Evolutionary conservation across 2,797 vertebrate genomes (phyloP), one percentile per base, ranked within the genome.

Genomic region (Ceryle rudis): DNA sequence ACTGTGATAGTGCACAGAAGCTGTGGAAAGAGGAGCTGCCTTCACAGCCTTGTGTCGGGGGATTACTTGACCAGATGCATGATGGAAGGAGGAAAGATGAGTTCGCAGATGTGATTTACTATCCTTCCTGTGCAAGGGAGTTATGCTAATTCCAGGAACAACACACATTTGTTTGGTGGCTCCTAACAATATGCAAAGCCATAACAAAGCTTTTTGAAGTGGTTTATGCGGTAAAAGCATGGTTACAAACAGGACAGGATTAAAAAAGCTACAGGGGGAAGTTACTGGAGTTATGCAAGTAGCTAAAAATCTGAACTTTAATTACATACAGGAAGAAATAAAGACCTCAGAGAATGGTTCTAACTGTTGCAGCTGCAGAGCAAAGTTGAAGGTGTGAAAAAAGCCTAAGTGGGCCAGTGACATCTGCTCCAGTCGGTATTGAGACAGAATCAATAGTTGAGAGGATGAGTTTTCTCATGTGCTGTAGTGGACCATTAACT

Each of bases 271-370:
- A 37, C 31, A 55, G 47, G 22, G 19, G 5, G 2, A 1, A 86
- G 70, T 86, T 95, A 35, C 58, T 49, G 10, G 65, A 81, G 54
- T 85, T 91, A 44, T 10, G 16, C 0, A 1, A 54, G 39, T 81
- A 95, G 70, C 47, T 88, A 91, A 89, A 93, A 86, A 88, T 86
- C 47, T 84, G 77, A 93, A 90, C 31, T 91, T 88, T 26, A 70
- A 35, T 88, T 91, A 79, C 35, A 46, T 57, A n/a, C 20, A 73
- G 82, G 51, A 84, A 90, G 70, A 88, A 95, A 57, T 37, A n/a
- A 44, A 88, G 47, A 83, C 31, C 35, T 75, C 44, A 52, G 61
- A 92, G 62, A 90, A 46, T 26, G 44, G 5, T 92, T 93, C 69
- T 94, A 55, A 71, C 54, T 14, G 4, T 73, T 77, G 35, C 37